phyloP scores from a whole-genome alignment of 1,140 invertebrate genomes.

The Drosophila malerkotliana region DNA sequence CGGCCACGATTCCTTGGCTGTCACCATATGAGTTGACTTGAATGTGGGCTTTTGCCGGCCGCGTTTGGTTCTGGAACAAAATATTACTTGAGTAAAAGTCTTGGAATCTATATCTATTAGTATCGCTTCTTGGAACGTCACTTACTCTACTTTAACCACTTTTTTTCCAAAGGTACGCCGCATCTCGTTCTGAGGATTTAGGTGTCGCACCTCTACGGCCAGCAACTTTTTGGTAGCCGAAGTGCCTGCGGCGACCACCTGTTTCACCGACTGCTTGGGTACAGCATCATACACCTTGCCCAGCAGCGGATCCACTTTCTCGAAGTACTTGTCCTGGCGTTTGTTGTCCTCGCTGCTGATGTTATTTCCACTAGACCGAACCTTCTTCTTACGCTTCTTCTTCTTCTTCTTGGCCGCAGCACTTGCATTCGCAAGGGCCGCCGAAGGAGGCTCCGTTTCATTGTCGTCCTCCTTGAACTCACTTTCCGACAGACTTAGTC shows the following conservation, averaged over 20 bases:
- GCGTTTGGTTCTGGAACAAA: constrained; percentile 85
- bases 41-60: constrained; percentile 85
- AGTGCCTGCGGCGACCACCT: constrained; percentile 5
- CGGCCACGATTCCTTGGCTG: constrained; percentile 88
- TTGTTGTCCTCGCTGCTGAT: constrained; percentile 87
- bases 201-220: constrained; percentile 88
- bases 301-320: constrained; percentile 70
- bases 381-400: constrained; percentile 88
- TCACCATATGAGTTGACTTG: constrained; percentile 88
- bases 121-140: constrained; percentile 19
- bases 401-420: constrained; percentile 86
- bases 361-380: constrained; percentile 84
- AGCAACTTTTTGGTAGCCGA: constrained; percentile 85
- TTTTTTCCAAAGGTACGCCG: constrained; percentile 93
- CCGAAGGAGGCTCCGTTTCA: constrained; percentile 86
- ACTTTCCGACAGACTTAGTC: constrained; percentile 87
- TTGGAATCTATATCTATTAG: too few species aligned
- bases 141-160: constrained; percentile 86
- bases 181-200: constrained; percentile 94
- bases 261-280: constrained; percentile 60
- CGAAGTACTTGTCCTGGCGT: constrained; percentile 72
- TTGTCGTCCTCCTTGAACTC: constrained; percentile 90
- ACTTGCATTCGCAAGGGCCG: constrained; percentile 82
- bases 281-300: constrained; percentile 64
- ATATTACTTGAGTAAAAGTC: too few species aligned